phyloP scores from a whole-genome alignment of 2,888 invertebrate genomes.

The Selenia dentaria region DNA sequence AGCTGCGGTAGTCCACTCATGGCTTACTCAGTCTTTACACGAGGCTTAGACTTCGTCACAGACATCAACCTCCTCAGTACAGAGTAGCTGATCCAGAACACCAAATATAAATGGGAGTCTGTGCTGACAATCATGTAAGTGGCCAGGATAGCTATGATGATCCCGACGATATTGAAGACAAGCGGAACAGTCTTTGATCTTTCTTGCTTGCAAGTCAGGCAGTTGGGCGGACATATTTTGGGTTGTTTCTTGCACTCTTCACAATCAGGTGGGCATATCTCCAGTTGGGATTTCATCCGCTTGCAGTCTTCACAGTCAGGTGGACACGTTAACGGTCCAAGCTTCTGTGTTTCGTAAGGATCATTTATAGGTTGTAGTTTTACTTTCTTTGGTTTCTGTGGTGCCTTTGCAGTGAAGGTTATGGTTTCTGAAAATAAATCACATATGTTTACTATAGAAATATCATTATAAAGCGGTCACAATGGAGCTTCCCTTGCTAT shows the following conservation, averaged over 20 bases:
- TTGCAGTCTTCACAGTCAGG: slow-evolving; percentile 34
- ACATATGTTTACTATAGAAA: no score
- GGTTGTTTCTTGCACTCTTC: slow-evolving; percentile 9
- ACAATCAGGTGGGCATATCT: slow-evolving; percentile 13
- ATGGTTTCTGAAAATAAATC: slow-evolving; percentile 53
- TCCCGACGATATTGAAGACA: slow-evolving; percentile 58
- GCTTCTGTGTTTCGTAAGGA: slow-evolving; percentile 1
- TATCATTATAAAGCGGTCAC: no score
- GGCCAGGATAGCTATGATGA: slow-evolving; percentile 64
- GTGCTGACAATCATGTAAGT: slow-evolving; percentile 66
- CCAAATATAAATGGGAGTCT: slow-evolving; percentile 66
- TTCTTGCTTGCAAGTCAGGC: slow-evolving; percentile 45
- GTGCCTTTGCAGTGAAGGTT: slow-evolving; percentile 36
- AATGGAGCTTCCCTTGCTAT: no score
- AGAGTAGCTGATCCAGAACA: slow-evolving; percentile 73
- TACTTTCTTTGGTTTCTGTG: slow-evolving; percentile 22
- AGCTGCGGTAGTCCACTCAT: no score
- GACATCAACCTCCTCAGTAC: slow-evolving; percentile 61
- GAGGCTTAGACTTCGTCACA: slow-evolving; percentile 43
- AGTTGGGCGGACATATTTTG: slow-evolving; percentile 48
- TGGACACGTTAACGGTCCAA: slow-evolving; percentile 25
- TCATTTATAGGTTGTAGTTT: background rate
- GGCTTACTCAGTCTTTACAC: slow-evolving; percentile 50
- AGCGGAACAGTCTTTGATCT: slow-evolving; percentile 30
- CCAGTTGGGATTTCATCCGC: slow-evolving; percentile 19